These are phyloP conservation scores for Colletes collaris DNA, from an alignment of 2,888 invertebrate species.

Conservation along the genomic window DNA sequence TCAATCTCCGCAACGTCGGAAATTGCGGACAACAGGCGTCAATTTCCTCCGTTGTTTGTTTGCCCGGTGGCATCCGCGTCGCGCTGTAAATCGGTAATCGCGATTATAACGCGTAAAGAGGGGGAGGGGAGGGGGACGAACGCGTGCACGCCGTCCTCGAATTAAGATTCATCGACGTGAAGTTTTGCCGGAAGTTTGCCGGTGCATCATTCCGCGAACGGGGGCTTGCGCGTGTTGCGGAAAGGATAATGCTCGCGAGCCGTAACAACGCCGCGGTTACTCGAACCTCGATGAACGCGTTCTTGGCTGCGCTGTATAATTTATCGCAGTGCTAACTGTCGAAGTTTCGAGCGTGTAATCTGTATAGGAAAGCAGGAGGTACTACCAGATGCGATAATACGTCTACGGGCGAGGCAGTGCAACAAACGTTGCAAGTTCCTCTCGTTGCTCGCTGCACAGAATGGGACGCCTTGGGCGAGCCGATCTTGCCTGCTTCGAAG, in stretches of 20 bases:
- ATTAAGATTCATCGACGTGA: constrained; percentile 39
- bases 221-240: constrained; percentile 22
- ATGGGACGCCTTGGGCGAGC: no score
- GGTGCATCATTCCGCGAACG: constrained; percentile 20
- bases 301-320: constrained; percentile 21
- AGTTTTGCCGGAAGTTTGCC: constrained; percentile 10
- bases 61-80: no score
- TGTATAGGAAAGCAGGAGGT: constrained; percentile 15
- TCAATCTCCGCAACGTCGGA: constrained; percentile 1
- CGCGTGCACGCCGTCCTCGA: constrained; percentile 8
- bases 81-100: background rate
- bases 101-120: background rate
- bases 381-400: constrained; percentile 6
- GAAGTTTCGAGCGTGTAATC: constrained; percentile 42
- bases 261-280: constrained; percentile 11
- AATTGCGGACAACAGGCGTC: background rate
- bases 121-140: background rate
- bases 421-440: background rate
- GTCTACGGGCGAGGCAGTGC: background rate
- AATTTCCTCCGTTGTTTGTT: background rate
- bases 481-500: no score
- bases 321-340: constrained; percentile 50
- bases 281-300: constrained; percentile 28
- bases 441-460: no score
- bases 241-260: background rate